Conservation (phyloP, 2,113 vertebrate genomes). For the Xiphophorus couchianus region DNA sequence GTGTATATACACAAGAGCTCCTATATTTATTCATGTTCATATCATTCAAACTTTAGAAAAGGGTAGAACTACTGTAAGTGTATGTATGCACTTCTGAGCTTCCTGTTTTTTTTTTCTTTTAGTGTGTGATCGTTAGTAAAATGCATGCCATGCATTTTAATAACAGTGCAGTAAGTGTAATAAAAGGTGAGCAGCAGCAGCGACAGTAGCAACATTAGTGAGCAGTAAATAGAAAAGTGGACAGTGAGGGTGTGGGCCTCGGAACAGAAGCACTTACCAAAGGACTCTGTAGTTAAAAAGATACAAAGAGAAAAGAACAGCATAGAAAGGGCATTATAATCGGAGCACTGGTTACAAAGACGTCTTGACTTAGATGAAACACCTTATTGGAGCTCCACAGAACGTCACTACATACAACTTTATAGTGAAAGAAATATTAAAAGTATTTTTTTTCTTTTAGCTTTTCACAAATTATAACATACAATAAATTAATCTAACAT, state of each 20-base stretch:
- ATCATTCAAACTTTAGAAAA: slow-evolving; percentile 13
- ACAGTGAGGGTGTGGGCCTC: slow-evolving; percentile 96
- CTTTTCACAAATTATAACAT: not conserved
- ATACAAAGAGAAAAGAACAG: slow-evolving; percentile 99
- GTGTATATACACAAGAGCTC: slow-evolving; percentile 69
- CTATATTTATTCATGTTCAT: slow-evolving; percentile 60
- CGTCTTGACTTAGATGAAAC: slow-evolving; percentile 65
- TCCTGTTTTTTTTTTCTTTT: slow-evolving; percentile 66
- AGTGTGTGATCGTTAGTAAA: slow-evolving; percentile 92
- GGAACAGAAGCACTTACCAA: slow-evolving; percentile 99
- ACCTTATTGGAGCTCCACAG: slow-evolving; percentile 48
- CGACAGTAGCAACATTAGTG: slow-evolving; percentile 70
- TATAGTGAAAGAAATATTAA: slow-evolving; percentile 10
- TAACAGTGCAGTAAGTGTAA: slow-evolving; percentile 72
- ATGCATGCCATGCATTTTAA: slow-evolving; percentile 98
- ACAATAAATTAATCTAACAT: not conserved
- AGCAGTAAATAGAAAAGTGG: slow-evolving; percentile 77
- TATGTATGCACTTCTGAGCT: slow-evolving; percentile 65
- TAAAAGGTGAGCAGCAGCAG: slow-evolving; percentile 61
- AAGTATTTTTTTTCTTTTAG: slow-evolving; percentile 2
- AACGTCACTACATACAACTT: slow-evolving; percentile 31
- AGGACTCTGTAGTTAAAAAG: slow-evolving; percentile 99
- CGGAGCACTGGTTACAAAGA: slow-evolving; percentile 76
- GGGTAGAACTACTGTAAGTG: not conserved
- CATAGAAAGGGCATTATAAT: slow-evolving; percentile 99